Evolutionary conservation across 2,797 vertebrate genomes (phyloP).

Genomic region (Vireo griseus): DNA sequence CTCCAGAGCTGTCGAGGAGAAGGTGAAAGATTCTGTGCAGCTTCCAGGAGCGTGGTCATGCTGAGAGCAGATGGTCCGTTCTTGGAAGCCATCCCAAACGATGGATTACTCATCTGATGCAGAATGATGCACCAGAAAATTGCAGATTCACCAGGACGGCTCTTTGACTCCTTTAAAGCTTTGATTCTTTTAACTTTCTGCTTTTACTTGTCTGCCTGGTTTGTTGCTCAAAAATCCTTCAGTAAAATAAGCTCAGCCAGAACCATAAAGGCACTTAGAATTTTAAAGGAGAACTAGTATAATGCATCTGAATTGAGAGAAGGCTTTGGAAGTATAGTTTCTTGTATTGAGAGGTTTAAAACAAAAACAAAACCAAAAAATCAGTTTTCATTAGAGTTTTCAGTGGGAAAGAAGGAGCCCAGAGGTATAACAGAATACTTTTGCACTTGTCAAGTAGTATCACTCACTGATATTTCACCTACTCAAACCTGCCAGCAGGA

Average conservation of each 20-base stretch:
- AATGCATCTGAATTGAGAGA: neutral
- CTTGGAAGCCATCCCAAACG: conserved; percentile 59
- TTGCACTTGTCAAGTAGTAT: neutral
- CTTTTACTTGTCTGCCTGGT: neutral
- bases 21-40: conserved; percentile 43
- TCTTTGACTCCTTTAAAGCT: conserved; percentile 29
- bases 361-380: neutral
- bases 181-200: neutral
- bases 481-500: neutral
- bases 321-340: neutral
- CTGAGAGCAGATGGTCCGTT: conserved; percentile 59
- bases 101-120: conserved; percentile 53
- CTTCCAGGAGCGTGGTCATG: conserved; percentile 12
- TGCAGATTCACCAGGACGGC: conserved; percentile 18
- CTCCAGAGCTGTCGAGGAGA: conserved; percentile 29
- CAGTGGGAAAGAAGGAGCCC: neutral
- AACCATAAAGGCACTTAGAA: neutral
- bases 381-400: neutral
- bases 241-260: neutral
- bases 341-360: neutral
- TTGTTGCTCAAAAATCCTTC: neutral
- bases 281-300: neutral
- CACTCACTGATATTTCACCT: neutral
- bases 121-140: conserved; percentile 64
- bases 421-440: neutral